Percentiles rank a stretch among this genome's conserved stretches.
These are phyloP conservation scores for Sebastes cheni DNA, from an alignment of 2,797 vertebrate species.

Conservation along the genomic window DNA sequence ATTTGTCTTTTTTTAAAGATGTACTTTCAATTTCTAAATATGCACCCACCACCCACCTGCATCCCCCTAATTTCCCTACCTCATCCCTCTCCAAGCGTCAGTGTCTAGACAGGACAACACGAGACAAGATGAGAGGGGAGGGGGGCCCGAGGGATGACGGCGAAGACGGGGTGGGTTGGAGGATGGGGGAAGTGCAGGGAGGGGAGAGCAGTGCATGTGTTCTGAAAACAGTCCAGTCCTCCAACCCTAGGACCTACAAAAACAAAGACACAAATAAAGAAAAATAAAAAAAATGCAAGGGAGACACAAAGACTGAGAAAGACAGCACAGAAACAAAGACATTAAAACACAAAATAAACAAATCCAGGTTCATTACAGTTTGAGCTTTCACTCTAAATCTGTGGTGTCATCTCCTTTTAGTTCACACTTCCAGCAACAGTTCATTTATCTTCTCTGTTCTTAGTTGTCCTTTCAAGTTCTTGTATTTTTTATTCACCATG, in stretches of 20 bases:
- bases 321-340: neutral
- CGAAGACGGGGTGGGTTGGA: slow-evolving; percentile 43
- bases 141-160: slow-evolving; percentile 19
- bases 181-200: slow-evolving; percentile 64
- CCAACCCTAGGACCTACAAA: slow-evolving; percentile 74
- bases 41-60: slow-evolving; percentile 46
- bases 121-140: slow-evolving; percentile 1
- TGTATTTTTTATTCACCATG: too few relatives aligned
- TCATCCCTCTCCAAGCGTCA: slow-evolving; percentile 18
- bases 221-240: slow-evolving; percentile 67
- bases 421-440: too few relatives aligned
- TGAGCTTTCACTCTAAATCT: neutral
- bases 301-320: slow-evolving; percentile 16
- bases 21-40: slow-evolving; percentile 65
- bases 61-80: slow-evolving; percentile 20
- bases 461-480: too few relatives aligned
- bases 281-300: neutral
- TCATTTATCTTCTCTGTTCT: too few relatives aligned
- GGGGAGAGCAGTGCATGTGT: slow-evolving; percentile 72
- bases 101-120: slow-evolving; percentile 46
- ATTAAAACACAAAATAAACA: neutral
- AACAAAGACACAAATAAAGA: neutral
- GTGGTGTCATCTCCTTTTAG: too few relatives aligned
- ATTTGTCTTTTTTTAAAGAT: slow-evolving; percentile 56
- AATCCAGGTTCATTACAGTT: slow-evolving; percentile 6